Conservation (phyloP, 2,113 vertebrate species). For the Dendrocopos noguchii region DNA sequence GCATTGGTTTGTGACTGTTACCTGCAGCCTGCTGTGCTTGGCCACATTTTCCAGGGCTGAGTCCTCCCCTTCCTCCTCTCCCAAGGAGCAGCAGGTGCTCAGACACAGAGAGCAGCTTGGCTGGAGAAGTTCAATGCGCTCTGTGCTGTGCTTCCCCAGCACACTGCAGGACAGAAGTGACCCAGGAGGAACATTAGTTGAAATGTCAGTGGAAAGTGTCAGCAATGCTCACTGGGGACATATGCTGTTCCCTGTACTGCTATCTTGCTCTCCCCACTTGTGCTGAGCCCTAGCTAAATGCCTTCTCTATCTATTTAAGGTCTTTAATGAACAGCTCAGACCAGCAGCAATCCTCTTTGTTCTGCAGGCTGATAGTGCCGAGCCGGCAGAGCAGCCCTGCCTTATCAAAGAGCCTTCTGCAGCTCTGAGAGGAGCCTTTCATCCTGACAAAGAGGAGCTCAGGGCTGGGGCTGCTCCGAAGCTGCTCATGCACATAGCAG, state of each 20-base stretch:
- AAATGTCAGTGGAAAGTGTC: background rate
- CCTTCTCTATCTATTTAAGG: constrained; percentile 28
- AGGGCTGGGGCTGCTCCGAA: background rate
- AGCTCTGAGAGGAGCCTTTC: background rate
- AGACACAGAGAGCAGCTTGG: background rate
- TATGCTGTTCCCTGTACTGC: background rate
- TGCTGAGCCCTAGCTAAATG: background rate
- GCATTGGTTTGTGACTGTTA: background rate
- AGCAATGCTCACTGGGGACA: background rate
- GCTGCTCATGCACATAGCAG: background rate
- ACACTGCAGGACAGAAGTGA: background rate
- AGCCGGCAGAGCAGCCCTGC: background rate
- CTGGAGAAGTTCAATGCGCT: background rate
- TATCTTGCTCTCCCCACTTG: background rate
- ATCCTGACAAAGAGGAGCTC: background rate
- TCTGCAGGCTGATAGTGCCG: background rate
- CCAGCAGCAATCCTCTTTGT: background rate
- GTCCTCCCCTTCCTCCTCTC: background rate
- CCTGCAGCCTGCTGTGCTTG: background rate
- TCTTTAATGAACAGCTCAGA: constrained; percentile 34
- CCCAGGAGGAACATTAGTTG: background rate
- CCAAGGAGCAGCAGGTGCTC: background rate
- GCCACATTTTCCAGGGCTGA: background rate
- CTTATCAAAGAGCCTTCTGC: background rate
- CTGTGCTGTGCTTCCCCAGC: background rate